Base-by-base conservation (phyloP, 2,113 vertebrate species). In the Anthoscopus minutus region DNA sequence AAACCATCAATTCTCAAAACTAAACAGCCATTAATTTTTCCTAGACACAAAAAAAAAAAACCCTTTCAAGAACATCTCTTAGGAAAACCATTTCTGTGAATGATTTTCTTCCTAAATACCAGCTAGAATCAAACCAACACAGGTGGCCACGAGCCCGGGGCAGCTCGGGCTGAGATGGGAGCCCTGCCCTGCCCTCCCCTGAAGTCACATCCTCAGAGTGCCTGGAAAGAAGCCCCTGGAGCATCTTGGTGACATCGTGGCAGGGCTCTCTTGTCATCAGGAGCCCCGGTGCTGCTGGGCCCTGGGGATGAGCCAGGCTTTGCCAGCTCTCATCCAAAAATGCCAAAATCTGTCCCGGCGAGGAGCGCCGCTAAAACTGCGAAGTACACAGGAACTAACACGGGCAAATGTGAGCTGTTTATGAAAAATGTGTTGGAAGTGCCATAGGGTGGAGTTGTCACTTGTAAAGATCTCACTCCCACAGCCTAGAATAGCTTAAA, bases 401-500 rank as follows among this genome's bases (percentile, higher is more conserved):
- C 6, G 21, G 79, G 88, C 86, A 93, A 89, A 93, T 88, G 90
- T 58, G 92, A 95, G 72, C 44, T 94, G 92, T 89, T 95, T 86
- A 47, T 83, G 67, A 90, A 58, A 83, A 95, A 96, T 31, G 95
- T 95, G 95, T 94, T 82, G 78, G 64, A 83, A 88, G 50, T 90
- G 92, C 88, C 80, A 86, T 18, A 54, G 95, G 82, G 86, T 93
- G 67, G 72, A 92, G 88, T 95, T 93, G 83, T 81, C 90, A 78
- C 91, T 93, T 91, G 23, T 13, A 73, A 81, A 94, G 88, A 93
- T 96, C 82, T 92, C 51, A 54, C 88, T 93, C 86, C 92, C 67
- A 70, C 86, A 66, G 60, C 67, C 74, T 38, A 61, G 88, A 86
- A 74, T 81, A 92, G 76, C 67, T 77, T 70, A 28, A 58, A 96